These are phyloP conservation scores for Candoia aspera DNA, from an alignment of 2,113 vertebrate species.

Conservation along the genomic window DNA sequence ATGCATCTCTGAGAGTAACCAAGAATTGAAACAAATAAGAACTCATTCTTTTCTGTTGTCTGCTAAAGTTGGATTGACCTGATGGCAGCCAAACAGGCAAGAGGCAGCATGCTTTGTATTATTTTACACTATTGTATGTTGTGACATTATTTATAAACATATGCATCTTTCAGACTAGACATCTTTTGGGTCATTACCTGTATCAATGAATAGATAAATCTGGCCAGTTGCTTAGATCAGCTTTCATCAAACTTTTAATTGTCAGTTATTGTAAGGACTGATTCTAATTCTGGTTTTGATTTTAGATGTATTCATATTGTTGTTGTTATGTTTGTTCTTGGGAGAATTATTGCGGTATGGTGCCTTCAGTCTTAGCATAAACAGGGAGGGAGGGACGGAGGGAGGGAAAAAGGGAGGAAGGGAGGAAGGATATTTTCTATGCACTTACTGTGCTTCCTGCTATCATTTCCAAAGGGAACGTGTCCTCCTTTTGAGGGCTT, in stretches of 20 bases:
- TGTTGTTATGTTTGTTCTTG: too few species aligned
- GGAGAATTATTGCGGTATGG: too few species aligned
- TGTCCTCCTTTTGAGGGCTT: constrained; percentile 26
- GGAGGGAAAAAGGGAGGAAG: background rate
- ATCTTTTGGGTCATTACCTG: constrained; percentile 53
- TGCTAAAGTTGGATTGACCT: constrained; percentile 46
- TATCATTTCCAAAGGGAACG: constrained; percentile 34
- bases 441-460: constrained; percentile 3
- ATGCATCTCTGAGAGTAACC: background rate
- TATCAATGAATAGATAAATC: constrained; percentile 38
- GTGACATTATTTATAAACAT: constrained; percentile 53
- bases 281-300: too few species aligned
- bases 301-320: too few species aligned
- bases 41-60: constrained; percentile 34
- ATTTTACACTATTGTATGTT: constrained; percentile 54
- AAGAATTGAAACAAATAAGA: constrained; percentile 52
- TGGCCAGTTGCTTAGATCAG: background rate
- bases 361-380: too few species aligned
- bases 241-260: background rate
- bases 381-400: background rate
- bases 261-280: background rate
- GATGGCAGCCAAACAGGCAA: constrained; percentile 51
- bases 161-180: constrained; percentile 46
- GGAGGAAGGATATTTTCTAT: constrained; percentile 33
- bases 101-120: constrained; percentile 53